phyloP scores from a whole-genome alignment of 1,140 invertebrate species.

The Drosophila teissieri region DNA sequence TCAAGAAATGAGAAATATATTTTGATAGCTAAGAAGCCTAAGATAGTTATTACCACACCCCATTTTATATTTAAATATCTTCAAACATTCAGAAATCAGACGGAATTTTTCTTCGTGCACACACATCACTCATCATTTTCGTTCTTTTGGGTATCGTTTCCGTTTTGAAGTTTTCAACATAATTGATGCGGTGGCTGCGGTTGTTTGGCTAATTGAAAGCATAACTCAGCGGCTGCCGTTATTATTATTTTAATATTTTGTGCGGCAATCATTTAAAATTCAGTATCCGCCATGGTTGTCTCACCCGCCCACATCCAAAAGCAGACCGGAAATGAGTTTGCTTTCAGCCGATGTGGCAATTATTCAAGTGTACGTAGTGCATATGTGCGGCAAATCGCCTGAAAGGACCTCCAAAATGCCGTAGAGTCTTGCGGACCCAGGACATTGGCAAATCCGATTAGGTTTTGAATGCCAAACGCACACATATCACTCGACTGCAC shows the following conservation, averaged over 20 bases:
- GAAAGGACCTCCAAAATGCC: constrained; percentile 33
- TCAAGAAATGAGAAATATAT: no score
- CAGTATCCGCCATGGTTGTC: constrained; percentile 36
- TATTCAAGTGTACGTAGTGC: constrained; percentile 3
- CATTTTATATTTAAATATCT: background rate
- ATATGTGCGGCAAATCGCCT: background rate
- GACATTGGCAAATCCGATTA: constrained; percentile 52
- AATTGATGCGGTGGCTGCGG: constrained; percentile 74
- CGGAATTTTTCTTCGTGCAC: background rate
- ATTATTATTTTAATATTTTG: constrained; percentile 67
- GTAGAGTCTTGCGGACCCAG: constrained; percentile 31
- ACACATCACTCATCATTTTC: constrained; percentile 17
- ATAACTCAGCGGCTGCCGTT: constrained; percentile 47
- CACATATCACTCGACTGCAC: constrained; percentile 56
- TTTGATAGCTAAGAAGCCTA: background rate
- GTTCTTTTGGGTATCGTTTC: constrained; percentile 42
- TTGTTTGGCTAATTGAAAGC: constrained; percentile 72
- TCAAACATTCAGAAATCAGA: background rate
- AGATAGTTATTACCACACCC: background rate
- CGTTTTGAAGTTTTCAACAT: constrained; percentile 67
- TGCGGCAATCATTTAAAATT: constrained; percentile 66
- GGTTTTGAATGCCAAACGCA: constrained; percentile 29
- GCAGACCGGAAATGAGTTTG: constrained; percentile 76
- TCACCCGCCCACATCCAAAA: background rate
- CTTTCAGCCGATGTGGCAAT: constrained; percentile 64